phyloP scores from a whole-genome alignment of 2,113 vertebrate species.

The Dolichotis patagonum region DNA sequence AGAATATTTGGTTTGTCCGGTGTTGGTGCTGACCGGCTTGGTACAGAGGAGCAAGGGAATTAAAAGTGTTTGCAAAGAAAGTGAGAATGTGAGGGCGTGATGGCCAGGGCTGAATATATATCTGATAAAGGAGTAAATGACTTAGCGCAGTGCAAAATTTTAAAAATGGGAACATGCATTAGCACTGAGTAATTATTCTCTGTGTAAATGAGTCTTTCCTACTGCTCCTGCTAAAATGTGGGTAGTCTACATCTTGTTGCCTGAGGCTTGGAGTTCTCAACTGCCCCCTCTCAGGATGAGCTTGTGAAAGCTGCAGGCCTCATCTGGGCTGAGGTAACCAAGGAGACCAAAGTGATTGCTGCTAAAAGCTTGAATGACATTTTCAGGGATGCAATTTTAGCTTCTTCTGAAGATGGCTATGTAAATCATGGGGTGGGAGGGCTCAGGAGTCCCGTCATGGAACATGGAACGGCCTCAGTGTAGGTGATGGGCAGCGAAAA shows the following conservation, averaged over 20 bases:
- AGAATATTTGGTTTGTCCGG: not conserved
- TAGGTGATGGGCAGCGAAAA: not conserved
- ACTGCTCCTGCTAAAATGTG: not conserved
- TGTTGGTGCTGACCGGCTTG: not conserved
- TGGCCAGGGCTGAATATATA: not conserved
- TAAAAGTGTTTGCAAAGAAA: not conserved
- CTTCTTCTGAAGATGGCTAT: not conserved
- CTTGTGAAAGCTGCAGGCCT: not conserved
- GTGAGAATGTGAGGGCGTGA: not conserved
- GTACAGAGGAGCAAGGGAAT: not conserved
- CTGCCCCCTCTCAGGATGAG: not conserved
- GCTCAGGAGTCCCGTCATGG: not conserved
- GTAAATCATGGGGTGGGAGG: not conserved
- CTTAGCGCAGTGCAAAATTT: not conserved
- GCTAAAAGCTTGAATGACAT: slow-evolving; percentile 19
- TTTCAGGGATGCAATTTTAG: slow-evolving; percentile 8
- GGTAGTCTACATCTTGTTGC: not conserved
- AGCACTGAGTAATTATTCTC: not conserved
- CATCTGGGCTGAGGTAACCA: slow-evolving; percentile 50
- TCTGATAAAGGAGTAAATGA: not conserved
- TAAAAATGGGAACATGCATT: not conserved
- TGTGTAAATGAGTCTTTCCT: not conserved
- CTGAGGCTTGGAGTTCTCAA: not conserved
- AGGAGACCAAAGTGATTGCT: slow-evolving; percentile 59
- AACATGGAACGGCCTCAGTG: not conserved